Base-by-base conservation (phyloP, 2,797 vertebrate genomes). In the Neoniphon sammara region DNA sequence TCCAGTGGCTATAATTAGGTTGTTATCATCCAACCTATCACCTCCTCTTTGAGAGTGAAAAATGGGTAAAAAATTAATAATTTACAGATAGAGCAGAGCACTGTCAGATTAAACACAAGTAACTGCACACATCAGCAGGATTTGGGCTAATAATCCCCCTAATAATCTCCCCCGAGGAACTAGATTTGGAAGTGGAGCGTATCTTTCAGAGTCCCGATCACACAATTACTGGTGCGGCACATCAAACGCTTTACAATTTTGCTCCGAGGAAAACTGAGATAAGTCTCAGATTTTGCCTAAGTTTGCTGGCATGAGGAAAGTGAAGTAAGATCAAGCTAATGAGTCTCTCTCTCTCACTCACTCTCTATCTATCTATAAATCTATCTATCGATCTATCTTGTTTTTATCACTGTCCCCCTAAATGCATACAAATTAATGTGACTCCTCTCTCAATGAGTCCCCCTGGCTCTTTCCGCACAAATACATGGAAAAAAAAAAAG, bases 121-220 rank as follows among this genome's bases (percentile, higher is more conserved):
- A 81, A 31, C 69, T 55, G 75, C 53, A n/a, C 58, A 47, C n/a
- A 72, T 81, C 82, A 80, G 78, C 80, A 77, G 74, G 59, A 58
- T 64, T 80, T 61, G 7, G 62, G 66, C 52, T 83, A 74, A 85
- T 64, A 79, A 72, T 66, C 84, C 39, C 14, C 36, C 66, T 85
- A 83, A 84, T 82, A 70, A 67, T 70, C 73, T 84, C 81, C 82
- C 83, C 27, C 0, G 83, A 83, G 82, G 63, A 82, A 5, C 34
- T 31, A 11, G 59, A 49, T 62, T 39, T 50, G 72, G 76, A 75
- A 66, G 63, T 46, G 1, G 31, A 70, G 66, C 49, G 4, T 50
- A 57, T 60, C 47, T 71, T 55, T 23, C 69, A 56, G 30, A 36
- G 54, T 63, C 56, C 66, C 4, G 0, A 66, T 77, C 46, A 14